phyloP scores from a whole-genome alignment of 2,113 vertebrate species.

The Eurystomus gularis region DNA sequence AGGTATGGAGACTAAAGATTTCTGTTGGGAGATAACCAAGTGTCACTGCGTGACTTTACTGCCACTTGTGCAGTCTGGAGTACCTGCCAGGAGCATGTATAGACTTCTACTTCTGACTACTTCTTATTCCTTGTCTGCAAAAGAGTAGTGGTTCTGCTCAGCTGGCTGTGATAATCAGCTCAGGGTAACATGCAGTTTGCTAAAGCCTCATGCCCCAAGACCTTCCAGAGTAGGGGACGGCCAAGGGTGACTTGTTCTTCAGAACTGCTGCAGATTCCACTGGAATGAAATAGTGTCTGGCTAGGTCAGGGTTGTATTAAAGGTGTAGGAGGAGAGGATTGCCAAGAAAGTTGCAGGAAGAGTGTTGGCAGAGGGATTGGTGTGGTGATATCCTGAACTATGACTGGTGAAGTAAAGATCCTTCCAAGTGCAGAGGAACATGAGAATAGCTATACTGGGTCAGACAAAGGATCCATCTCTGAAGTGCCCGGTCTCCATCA shows the following conservation, averaged over 20 bases:
- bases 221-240: background rate
- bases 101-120: background rate
- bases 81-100: background rate
- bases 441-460: background rate
- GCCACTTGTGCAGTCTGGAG: background rate
- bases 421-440: background rate
- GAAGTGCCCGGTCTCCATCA: background rate
- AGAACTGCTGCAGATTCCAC: background rate
- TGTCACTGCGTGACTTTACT: background rate
- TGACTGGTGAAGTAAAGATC: background rate
- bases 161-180: background rate
- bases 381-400: background rate
- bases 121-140: background rate
- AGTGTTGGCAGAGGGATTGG: background rate
- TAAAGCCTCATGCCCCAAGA: background rate
- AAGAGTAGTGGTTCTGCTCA: background rate
- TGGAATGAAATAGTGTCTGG: background rate
- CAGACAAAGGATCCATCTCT: background rate
- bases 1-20: background rate
- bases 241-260: background rate
- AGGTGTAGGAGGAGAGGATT: background rate
- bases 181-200: fast-evolving
- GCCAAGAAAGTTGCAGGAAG: background rate
- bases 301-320: background rate
- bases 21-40: background rate